Evolutionary conservation across 2,113 vertebrate genomes (phyloP).

Genomic region (Corythornis madagascariensis): DNA sequence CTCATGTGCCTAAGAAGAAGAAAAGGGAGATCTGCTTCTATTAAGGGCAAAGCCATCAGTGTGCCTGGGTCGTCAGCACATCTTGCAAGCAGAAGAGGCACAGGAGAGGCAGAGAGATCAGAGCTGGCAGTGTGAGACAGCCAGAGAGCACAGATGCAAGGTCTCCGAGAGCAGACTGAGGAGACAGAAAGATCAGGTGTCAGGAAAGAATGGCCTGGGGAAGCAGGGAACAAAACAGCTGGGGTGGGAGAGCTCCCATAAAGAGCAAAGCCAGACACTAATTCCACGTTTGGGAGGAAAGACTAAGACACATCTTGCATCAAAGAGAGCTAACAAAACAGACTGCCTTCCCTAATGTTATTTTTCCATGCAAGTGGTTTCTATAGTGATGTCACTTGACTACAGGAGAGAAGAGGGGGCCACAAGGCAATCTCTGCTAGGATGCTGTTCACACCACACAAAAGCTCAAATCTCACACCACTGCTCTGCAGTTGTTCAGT

Average conservation of each 20-base stretch:
- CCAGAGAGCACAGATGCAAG: neutral
- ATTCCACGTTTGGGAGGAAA: constrained; percentile 57
- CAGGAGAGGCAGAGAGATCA: neutral
- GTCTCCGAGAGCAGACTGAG: neutral
- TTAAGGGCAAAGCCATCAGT: neutral
- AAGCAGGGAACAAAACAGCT: constrained; percentile 33
- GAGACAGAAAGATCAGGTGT: constrained; percentile 53
- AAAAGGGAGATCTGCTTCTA: neutral
- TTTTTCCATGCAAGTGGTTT: constrained; percentile 55
- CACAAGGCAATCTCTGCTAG: constrained; percentile 47
- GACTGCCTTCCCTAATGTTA: constrained; percentile 44
- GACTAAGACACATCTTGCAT: constrained; percentile 39
- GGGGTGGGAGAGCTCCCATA: constrained; percentile 29
- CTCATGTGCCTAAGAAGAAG: neutral
- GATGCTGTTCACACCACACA: neutral
- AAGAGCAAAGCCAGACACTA: constrained; percentile 51
- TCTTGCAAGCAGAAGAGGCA: neutral
- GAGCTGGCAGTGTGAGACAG: neutral
- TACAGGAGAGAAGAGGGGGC: constrained; percentile 46
- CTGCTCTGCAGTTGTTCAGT: neutral
- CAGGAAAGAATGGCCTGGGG: constrained; percentile 26
- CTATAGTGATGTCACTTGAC: constrained; percentile 59
- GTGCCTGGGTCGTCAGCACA: neutral
- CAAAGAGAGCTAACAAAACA: constrained; percentile 41
- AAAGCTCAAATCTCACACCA: neutral